Evolutionary conservation across 1,140 invertebrate species (phyloP).

Genomic region (Oppia nitens): DNA sequence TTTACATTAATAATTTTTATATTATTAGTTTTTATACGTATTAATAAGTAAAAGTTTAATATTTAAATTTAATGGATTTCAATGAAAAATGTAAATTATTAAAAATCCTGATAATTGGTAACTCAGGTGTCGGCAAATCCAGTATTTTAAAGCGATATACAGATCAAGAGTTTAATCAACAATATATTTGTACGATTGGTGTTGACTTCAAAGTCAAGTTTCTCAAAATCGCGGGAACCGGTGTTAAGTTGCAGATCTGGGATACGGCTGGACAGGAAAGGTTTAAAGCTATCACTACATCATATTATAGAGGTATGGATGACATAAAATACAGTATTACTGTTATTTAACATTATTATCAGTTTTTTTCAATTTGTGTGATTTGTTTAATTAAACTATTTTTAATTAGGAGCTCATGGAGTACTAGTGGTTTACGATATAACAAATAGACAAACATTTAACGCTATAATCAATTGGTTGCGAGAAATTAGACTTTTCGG

Average conservation of each 20-base stretch:
- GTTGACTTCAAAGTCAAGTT: not conserved
- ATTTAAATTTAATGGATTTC: too few relatives aligned
- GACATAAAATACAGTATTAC: too few relatives aligned
- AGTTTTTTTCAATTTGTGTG: too few relatives aligned
- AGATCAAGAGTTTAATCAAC: conserved; percentile 89
- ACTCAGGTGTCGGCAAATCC: conserved; percentile 75
- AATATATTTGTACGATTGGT: conserved; percentile 9
- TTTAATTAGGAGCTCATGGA: not conserved
- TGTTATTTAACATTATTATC: too few relatives aligned
- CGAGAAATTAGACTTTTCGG: not conserved
- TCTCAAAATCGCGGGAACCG: not conserved
- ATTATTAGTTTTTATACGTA: too few relatives aligned
- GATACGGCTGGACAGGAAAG: conserved; percentile 43
- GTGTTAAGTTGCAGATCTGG: conserved; percentile 38
- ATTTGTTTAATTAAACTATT: too few relatives aligned
- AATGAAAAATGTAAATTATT: too few relatives aligned
- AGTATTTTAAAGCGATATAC: conserved; percentile 86
- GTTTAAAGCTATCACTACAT: not conserved
- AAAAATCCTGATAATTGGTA: conserved; percentile 81
- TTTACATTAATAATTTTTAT: too few relatives aligned
- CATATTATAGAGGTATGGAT: not conserved
- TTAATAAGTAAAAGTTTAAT: too few relatives aligned
- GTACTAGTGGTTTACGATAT: not conserved
- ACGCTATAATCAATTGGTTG: not conserved
- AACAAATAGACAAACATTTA: not conserved